These are phyloP conservation scores for Dermatemys mawii DNA, from an alignment of 2,113 vertebrate species.

Conservation along the genomic window DNA sequence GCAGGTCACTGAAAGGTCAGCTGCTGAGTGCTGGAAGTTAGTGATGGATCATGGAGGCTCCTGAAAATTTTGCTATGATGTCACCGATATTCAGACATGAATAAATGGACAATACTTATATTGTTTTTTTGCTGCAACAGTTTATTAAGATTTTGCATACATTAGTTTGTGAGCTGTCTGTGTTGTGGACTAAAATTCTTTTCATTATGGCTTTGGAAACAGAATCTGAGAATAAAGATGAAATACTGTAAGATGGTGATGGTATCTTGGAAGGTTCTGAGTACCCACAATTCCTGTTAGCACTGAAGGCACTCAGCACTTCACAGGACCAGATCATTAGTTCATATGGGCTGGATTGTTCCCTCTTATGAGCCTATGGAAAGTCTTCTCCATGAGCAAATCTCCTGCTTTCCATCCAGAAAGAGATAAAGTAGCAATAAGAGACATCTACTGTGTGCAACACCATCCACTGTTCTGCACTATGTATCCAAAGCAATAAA, in stretches of 20 bases:
- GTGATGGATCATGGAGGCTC: not conserved
- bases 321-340: not conserved
- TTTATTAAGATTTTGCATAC: not conserved
- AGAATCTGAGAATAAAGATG: not conserved
- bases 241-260: not conserved
- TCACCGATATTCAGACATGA: not conserved
- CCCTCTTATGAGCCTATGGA: not conserved
- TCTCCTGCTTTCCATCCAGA: not conserved
- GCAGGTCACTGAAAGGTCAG: not conserved
- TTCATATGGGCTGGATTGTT: not conserved
- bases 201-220: not conserved
- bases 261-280: not conserved
- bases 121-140: not conserved
- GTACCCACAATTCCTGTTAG: not conserved
- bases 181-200: not conserved
- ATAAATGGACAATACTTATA: not conserved
- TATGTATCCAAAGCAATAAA: fast-evolving
- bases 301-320: not conserved
- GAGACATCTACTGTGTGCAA: not conserved
- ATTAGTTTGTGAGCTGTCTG: not conserved
- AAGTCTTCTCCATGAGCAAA: not conserved
- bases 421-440: not conserved
- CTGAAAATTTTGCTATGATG: not conserved
- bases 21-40: not conserved
- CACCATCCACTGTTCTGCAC: not conserved